Percentiles rank a stretch among this genome's conserved stretches.
These are phyloP conservation scores for Steinernema scapterisci DNA, from an alignment of 2,888 invertebrate genomes.

Conservation along the genomic window DNA sequence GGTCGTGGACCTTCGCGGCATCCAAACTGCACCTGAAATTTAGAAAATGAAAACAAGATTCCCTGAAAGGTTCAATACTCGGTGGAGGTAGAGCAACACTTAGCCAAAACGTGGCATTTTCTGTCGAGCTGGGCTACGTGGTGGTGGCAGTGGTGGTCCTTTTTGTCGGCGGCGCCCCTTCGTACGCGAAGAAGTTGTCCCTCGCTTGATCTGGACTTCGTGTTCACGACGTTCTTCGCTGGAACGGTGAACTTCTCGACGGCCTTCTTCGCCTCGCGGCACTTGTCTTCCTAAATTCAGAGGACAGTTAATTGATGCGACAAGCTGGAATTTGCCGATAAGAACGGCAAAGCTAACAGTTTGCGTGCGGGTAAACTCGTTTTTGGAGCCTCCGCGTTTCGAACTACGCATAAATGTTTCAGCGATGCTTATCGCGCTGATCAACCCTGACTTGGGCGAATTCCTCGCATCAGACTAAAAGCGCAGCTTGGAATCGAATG, in stretches of 20 bases:
- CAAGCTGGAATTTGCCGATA: not conserved
- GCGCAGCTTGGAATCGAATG: too few species aligned
- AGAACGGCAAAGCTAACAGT: not conserved
- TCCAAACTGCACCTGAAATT: constrained; percentile 19
- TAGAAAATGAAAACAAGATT: not conserved
- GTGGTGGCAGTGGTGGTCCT: constrained; percentile 9
- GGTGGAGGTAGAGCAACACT: constrained; percentile 6
- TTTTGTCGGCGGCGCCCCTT: not conserved
- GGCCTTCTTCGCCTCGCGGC: not conserved
- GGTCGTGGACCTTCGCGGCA: constrained; percentile 6
- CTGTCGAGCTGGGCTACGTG: constrained; percentile 8
- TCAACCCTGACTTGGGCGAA: too few species aligned
- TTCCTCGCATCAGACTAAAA: too few species aligned
- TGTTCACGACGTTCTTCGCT: not conserved
- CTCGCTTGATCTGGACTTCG: not conserved
- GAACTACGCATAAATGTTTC: not conserved
- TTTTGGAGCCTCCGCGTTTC: not conserved
- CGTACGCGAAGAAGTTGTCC: too few species aligned
- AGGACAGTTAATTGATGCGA: not conserved
- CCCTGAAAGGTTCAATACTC: not conserved
- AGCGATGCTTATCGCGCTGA: not conserved
- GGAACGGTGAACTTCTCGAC: constrained; percentile 24
- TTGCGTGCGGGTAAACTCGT: not conserved
- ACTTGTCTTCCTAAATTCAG: constrained; percentile 13
- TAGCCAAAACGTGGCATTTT: not conserved